phyloP scores from a whole-genome alignment of 2,113 vertebrate genomes.

The Thamnaconus septentrionalis region DNA sequence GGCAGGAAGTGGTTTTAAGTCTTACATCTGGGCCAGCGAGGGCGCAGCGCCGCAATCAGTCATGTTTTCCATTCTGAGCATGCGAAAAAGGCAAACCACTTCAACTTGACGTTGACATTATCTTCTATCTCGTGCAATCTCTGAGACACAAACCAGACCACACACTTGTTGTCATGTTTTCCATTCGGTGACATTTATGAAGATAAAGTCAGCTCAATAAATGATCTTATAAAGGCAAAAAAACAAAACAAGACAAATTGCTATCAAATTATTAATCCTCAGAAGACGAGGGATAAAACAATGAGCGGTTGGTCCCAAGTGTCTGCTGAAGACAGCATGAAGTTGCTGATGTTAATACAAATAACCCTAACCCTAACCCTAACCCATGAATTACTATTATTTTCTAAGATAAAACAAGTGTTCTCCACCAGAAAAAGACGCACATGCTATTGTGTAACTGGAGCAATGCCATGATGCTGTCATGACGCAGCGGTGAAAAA shows the following conservation, averaged over 20 bases:
- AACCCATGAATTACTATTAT: no score
- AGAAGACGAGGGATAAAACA: no score
- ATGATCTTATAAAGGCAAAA: conserved; percentile 17
- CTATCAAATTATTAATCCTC: no score
- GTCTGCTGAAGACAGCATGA: no score
- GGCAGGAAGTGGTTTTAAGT: conserved; percentile 70
- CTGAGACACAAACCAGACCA: conserved; percentile 30
- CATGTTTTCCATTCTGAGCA: conserved; percentile 68
- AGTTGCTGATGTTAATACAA: neutral
- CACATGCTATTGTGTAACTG: neutral
- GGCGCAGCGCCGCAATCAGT: conserved; percentile 40
- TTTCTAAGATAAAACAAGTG: neutral
- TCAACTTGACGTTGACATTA: conserved; percentile 57
- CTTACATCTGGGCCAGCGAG: conserved; percentile 55
- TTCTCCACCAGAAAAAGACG: neutral
- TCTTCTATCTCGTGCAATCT: conserved; percentile 42
- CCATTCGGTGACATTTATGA: conserved; percentile 61
- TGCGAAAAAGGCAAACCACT: conserved; percentile 28
- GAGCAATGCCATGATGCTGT: neutral
- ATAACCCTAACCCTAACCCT: no score
- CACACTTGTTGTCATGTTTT: conserved; percentile 55
- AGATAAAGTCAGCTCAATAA: conserved; percentile 8
- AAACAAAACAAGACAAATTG: neutral
- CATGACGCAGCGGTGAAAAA: conserved; percentile 10
- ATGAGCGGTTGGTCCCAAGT: no score